These are phyloP conservation scores for Operophtera brumata DNA, from an alignment of 2,888 invertebrate genomes.

Conservation along the genomic window DNA sequence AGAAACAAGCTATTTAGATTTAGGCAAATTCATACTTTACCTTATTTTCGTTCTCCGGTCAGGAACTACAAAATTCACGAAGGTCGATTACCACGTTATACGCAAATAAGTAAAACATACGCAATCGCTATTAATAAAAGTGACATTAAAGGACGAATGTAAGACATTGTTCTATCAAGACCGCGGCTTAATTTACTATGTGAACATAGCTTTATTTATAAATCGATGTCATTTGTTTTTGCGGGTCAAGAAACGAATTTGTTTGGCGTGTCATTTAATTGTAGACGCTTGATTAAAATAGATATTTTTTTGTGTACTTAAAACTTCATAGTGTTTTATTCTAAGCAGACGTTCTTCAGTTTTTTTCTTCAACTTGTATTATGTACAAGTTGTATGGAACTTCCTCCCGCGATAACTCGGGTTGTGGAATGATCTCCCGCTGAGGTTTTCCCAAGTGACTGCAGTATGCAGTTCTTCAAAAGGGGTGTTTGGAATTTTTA, in stretches of 20 bases:
- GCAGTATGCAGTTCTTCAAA: no score
- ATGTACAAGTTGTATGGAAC: no score
- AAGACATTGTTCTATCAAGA: constrained; percentile 27
- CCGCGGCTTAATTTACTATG: constrained; percentile 27
- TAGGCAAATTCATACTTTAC: background rate
- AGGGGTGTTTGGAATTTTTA: no score
- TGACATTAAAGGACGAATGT: constrained; percentile 31
- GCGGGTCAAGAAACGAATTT: constrained; percentile 23
- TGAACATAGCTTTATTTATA: constrained; percentile 26
- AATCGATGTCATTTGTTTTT: constrained; percentile 28
- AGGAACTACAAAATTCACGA: constrained; percentile 10
- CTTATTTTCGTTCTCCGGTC: background rate
- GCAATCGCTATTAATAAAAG: constrained; percentile 31
- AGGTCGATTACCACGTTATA: constrained; percentile 6
- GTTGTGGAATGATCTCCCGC: no score
- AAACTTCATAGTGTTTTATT: background rate
- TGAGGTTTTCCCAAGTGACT: no score
- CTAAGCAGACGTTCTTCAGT: background rate
- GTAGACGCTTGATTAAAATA: constrained; percentile 12
- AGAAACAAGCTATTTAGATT: background rate
- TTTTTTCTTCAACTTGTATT: background rate
- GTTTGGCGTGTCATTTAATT: constrained; percentile 22
- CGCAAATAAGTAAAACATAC: constrained; percentile 20
- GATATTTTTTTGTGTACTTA: background rate
- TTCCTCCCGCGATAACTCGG: no score